Percentiles rank a stretch among this genome's conserved stretches.
Conservation (phyloP, 2,797 vertebrate species). For the Labroides dimidiatus region DNA sequence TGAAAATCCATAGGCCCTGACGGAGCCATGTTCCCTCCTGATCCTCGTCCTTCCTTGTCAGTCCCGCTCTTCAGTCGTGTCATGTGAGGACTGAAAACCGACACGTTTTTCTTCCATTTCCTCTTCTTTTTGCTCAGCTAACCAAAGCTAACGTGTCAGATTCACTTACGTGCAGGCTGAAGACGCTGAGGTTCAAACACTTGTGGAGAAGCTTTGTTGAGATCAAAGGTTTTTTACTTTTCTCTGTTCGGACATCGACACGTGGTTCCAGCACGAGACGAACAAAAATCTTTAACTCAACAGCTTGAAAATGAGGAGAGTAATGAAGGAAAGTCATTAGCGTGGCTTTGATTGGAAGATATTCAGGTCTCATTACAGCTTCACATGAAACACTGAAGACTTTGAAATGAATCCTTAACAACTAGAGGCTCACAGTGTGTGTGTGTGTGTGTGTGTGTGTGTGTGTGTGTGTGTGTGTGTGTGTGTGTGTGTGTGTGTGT, state of each 20-base stretch:
- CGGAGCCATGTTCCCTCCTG: conserved; percentile 3
- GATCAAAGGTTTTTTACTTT: not conserved
- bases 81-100: not conserved
- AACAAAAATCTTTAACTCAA: not conserved
- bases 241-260: not conserved
- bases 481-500: too few relatives aligned
- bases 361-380: not conserved
- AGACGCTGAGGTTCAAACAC: not conserved
- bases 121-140: not conserved
- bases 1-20: conserved; percentile 58
- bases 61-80: not conserved
- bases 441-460: too few relatives aligned
- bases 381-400: not conserved
- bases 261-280: not conserved
- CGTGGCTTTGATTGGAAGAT: not conserved
- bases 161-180: not conserved
- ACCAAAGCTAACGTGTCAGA: not conserved
- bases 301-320: not conserved
- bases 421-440: too few relatives aligned
- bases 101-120: not conserved
- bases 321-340: not conserved
- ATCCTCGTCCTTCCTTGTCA: not conserved
- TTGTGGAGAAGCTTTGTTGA: not conserved
- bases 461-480: too few relatives aligned
- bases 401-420: too few relatives aligned